A percentile compares a stretch with the other conserved stretches of the same genome.
Conservation (phyloP, 2,113 vertebrate species). For the Mionectes macconnelli region DNA sequence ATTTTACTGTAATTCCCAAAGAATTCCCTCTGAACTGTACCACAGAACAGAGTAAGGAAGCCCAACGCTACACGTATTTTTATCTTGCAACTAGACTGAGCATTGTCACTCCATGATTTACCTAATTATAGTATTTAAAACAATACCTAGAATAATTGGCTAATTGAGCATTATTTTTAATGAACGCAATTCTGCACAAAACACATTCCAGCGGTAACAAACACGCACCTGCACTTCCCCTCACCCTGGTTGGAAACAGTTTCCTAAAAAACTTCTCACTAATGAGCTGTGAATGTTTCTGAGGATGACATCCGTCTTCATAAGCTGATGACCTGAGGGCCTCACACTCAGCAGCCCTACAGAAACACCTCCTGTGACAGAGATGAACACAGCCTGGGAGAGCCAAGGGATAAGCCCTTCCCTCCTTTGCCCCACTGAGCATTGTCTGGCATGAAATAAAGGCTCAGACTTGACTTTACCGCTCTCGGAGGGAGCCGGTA, state of each 20-base stretch:
- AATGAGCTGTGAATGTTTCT: neutral
- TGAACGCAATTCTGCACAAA: neutral
- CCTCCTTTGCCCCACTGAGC: neutral
- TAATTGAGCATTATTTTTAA: conserved; percentile 21
- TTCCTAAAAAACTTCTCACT: neutral
- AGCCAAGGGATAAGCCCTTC: neutral
- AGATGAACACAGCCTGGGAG: neutral
- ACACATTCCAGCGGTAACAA: neutral
- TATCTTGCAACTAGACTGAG: neutral
- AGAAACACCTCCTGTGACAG: neutral
- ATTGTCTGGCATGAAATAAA: neutral
- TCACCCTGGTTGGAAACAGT: fast-evolving
- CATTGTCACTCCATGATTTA: neutral
- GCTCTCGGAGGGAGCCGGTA: neutral
- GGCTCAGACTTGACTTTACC: neutral
- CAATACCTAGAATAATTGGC: conserved; percentile 4
- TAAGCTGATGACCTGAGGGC: neutral
- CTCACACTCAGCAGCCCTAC: neutral
- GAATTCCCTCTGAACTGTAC: neutral
- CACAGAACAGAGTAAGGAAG: neutral
- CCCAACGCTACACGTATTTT: neutral
- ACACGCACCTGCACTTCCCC: neutral
- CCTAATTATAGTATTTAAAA: conserved; percentile 4
- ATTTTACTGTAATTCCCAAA: neutral
- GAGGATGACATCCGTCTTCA: neutral